Evolutionary conservation across 2,797 vertebrate species (phyloP), one percentile per base, ranked within the genome.

Genomic region (Notolepis coatsorum): DNA sequence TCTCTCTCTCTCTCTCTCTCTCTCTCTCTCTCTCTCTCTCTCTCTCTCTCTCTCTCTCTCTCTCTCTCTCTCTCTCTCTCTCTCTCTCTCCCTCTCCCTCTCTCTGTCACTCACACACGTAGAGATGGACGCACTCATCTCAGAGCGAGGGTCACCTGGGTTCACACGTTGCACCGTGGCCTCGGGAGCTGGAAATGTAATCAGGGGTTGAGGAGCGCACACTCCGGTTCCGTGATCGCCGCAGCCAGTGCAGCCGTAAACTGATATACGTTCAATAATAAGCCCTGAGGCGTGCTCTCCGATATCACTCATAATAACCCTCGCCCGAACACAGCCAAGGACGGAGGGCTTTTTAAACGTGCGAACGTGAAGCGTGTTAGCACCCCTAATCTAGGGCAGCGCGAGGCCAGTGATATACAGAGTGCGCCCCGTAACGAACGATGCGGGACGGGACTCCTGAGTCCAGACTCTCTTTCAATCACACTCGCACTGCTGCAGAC

Each of bases 101-200:
- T 1, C 48, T 33, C 13, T 20, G 6, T 8, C 28, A 17, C 8
- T 43, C 24, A 25, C 6, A 41, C 18, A 15, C 20, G 8, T 20
- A 5, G 7, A 27, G 35, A 25, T 17, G 25, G 3, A 50, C 18
- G 49, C 23, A 41, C 28, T 49, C 52, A 69, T 30, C 20, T 61
- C 46, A 1, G 62, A 65, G 45, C 56, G 13, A 39, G 63, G 77
- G 79, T 84, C 59, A 80, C 60, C 57, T 61, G 39, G 64, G 79
- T 84, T 81, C 71, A 51, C 48, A 74, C 35, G 15, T 58, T 69
- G 54, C 18, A 18, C 58, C 15, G 41, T 61, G 53, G 56, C 54
- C 68, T 71, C 66, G 77, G 57, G 50, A 43, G 47, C 82, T 81
- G 75, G 62, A 61, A 81, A 81, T 81, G 52, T 74, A 79, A 81